phyloP scores from a whole-genome alignment of 53 echinoderm and acorn worm species.

The Crossaster papposus region DNA sequence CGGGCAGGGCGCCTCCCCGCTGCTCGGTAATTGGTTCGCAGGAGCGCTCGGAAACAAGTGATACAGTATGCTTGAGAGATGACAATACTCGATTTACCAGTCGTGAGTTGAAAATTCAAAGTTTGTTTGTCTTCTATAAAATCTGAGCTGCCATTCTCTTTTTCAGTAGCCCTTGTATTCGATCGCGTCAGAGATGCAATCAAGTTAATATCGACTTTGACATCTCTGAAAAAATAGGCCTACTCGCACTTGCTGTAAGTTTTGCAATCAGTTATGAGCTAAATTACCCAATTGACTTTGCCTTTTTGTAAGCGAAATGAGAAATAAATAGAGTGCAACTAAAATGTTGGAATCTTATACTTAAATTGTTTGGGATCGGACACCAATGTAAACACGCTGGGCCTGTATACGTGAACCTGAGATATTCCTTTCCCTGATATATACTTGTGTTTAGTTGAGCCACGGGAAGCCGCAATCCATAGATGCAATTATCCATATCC shows the following conservation, averaged over 20 bases:
- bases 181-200: background rate
- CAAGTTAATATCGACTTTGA: background rate
- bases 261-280: no score
- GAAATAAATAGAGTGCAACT: background rate
- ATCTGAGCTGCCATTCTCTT: background rate
- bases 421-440: constrained; percentile 4
- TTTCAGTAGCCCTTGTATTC: background rate
- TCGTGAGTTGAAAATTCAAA: background rate
- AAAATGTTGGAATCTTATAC: constrained; percentile 33
- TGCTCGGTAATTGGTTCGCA: constrained; percentile 45
- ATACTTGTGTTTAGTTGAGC: constrained; percentile 15
- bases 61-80: constrained; percentile 25
- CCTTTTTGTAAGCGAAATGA: no score
- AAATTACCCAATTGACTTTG: no score
- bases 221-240: background rate
- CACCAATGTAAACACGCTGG: constrained; percentile 32
- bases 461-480: constrained; percentile 33
- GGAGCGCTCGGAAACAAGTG: constrained; percentile 31
- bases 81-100: constrained; percentile 13
- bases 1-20: constrained; percentile 46
- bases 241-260: no score
- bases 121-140: background rate
- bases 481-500: constrained; percentile 54
- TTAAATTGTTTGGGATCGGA: constrained; percentile 24
- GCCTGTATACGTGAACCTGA: background rate